phyloP scores from a whole-genome alignment of 2,888 invertebrate genomes.

The Acronicta leporina region DNA sequence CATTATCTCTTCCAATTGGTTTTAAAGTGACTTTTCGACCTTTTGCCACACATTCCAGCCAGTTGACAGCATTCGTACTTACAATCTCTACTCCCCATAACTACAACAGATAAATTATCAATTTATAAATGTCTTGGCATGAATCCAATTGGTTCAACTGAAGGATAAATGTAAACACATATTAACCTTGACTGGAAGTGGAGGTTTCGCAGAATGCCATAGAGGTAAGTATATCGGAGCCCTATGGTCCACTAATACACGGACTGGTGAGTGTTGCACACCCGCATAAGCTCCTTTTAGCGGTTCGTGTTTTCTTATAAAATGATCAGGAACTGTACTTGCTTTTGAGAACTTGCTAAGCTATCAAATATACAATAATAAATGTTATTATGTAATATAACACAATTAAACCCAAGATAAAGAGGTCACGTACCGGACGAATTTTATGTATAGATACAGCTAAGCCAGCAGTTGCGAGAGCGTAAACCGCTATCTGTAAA shows the following conservation, averaged over 20 bases:
- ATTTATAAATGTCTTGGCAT: conserved; percentile 49
- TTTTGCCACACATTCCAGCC: conserved; percentile 89
- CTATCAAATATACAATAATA: conserved; percentile 70
- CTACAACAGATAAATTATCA: conserved; percentile 63
- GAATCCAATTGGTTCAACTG: conserved; percentile 40
- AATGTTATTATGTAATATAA: conserved; percentile 77
- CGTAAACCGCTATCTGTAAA: conserved; percentile 89
- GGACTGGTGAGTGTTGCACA: conserved; percentile 85
- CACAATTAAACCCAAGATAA: conserved; percentile 46
- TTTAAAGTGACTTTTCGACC: conserved; percentile 84
- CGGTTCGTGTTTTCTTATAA: conserved; percentile 85
- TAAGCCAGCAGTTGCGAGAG: conserved; percentile 88
- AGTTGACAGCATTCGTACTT: conserved; percentile 88
- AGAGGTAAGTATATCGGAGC: conserved; percentile 88
- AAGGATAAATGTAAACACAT: conserved; percentile 33
- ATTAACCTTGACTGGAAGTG: conserved; percentile 86
- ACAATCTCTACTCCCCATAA: conserved; percentile 86
- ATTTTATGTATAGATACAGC: conserved; percentile 88
- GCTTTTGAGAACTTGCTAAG: conserved; percentile 90
- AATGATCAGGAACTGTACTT: conserved; percentile 88
- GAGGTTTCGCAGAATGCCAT: conserved; percentile 85
- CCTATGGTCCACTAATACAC: conserved; percentile 87
- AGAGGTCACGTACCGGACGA: conserved; percentile 86
- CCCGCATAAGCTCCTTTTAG: conserved; percentile 85
- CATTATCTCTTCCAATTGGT: conserved; percentile 81